Conservation (phyloP, 1,140 invertebrate genomes). For the Ceratina japonica region DNA sequence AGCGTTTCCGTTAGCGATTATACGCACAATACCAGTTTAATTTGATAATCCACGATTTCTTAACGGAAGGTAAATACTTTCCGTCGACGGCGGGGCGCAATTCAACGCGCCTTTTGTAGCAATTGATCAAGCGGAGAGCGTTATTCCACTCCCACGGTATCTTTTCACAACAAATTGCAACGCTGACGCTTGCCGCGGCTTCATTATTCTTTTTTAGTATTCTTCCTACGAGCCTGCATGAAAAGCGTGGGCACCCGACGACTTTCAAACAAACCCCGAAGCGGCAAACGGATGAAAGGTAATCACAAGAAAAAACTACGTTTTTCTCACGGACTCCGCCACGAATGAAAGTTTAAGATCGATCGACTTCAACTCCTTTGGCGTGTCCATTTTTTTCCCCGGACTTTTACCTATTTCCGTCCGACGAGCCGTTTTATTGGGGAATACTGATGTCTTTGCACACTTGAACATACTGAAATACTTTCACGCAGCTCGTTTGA, state of each 20-base stretch:
- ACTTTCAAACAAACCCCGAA: background rate
- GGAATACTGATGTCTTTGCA: conserved; percentile 26
- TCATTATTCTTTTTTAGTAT: background rate
- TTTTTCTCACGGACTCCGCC: conserved; percentile 10
- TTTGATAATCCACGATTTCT: background rate
- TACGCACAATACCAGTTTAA: background rate
- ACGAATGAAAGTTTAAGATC: conserved; percentile 40
- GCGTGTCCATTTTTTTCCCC: conserved; percentile 1
- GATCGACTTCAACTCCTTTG: conserved; percentile 50
- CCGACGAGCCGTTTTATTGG: conserved; percentile 33
- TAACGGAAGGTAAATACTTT: too few relatives aligned
- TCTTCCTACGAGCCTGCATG: background rate
- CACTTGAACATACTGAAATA: too few relatives aligned
- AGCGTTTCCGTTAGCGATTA: background rate
- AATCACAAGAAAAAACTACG: conserved; percentile 14
- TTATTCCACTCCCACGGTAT: too few relatives aligned
- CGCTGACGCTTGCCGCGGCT: background rate
- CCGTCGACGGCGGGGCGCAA: too few relatives aligned
- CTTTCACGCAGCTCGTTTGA: too few relatives aligned
- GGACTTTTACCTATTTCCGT: conserved; percentile 7
- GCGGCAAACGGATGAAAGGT: background rate
- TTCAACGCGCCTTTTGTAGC: too few relatives aligned
- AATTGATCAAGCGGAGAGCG: too few relatives aligned
- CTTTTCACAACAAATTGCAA: background rate
- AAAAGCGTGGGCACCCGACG: background rate